Percentiles rank a stretch among this genome's conserved stretches.
Conservation (phyloP, 2,113 vertebrate species). For the Calidris pugnax region DNA sequence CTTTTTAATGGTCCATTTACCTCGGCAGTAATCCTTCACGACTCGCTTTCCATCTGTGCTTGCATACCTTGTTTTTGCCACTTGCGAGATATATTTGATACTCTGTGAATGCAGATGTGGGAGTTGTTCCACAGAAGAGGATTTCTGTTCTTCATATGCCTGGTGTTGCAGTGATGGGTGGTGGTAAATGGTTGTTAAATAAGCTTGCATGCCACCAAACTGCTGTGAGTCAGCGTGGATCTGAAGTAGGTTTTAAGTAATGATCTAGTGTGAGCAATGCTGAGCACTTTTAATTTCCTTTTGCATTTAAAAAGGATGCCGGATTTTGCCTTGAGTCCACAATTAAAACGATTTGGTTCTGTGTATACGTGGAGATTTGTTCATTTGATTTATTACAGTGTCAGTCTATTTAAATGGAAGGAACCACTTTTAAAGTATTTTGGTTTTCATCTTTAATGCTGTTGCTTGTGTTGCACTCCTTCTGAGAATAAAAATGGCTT, state of each 20-base stretch:
- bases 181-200: background rate
- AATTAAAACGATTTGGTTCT: background rate
- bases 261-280: background rate
- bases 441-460: constrained; percentile 26
- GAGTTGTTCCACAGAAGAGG: constrained; percentile 9
- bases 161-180: background rate
- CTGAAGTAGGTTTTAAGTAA: background rate
- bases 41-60: constrained; percentile 37
- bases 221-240: constrained; percentile 40
- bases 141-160: background rate
- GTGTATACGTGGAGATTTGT: background rate
- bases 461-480: background rate
- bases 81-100: constrained; percentile 28
- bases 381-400: constrained; percentile 10
- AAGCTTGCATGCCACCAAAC: background rate
- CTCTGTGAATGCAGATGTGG: constrained; percentile 46
- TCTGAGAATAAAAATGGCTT: constrained; percentile 10
- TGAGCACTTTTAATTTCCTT: constrained; percentile 27
- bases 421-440: constrained; percentile 29
- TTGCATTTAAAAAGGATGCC: constrained; percentile 25
- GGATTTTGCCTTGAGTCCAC: constrained; percentile 12
- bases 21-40: background rate
- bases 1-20: constrained; percentile 54
- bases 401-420: constrained; percentile 25
- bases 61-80: constrained; percentile 25